Evolutionary conservation across 2,888 invertebrate species (phyloP).

Genomic region (Loripinus fragilis): DNA sequence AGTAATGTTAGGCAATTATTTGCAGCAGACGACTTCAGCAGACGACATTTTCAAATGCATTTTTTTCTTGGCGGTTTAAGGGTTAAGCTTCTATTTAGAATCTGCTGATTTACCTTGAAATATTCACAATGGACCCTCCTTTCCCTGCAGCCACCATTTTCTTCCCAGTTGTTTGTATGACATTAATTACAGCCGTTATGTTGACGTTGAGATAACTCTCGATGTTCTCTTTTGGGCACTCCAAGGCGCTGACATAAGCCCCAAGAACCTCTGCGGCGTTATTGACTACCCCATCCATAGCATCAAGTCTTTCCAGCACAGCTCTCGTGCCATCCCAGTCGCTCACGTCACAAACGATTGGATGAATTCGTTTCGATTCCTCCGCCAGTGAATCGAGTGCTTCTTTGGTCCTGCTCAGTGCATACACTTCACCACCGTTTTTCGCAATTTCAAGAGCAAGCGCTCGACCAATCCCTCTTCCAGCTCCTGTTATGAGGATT

Average conservation of each 20-base stretch:
- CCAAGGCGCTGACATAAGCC: constrained; percentile 84
- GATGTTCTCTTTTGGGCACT: constrained; percentile 88
- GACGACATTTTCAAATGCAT: no score
- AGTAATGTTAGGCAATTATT: no score
- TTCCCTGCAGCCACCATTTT: constrained; percentile 89
- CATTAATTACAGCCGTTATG: constrained; percentile 92
- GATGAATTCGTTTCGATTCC: constrained; percentile 55
- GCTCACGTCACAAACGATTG: constrained; percentile 88
- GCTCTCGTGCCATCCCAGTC: constrained; percentile 90
- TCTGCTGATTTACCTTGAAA: constrained; percentile 87
- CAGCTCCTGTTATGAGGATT: constrained; percentile 92
- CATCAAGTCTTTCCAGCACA: constrained; percentile 87
- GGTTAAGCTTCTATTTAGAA: not conserved
- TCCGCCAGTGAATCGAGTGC: constrained; percentile 87
- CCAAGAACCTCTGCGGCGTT: not conserved
- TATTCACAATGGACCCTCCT: constrained; percentile 93
- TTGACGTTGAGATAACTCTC: constrained; percentile 90
- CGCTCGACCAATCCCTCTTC: constrained; percentile 92
- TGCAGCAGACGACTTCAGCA: no score
- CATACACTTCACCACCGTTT: constrained; percentile 90
- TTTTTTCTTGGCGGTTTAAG: not conserved
- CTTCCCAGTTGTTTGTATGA: constrained; percentile 90
- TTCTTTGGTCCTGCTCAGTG: constrained; percentile 88
- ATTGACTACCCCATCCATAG: constrained; percentile 92
- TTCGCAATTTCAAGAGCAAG: constrained; percentile 88